phyloP scores from a whole-genome alignment of 2,797 vertebrate species.

The Tangara arthus region DNA sequence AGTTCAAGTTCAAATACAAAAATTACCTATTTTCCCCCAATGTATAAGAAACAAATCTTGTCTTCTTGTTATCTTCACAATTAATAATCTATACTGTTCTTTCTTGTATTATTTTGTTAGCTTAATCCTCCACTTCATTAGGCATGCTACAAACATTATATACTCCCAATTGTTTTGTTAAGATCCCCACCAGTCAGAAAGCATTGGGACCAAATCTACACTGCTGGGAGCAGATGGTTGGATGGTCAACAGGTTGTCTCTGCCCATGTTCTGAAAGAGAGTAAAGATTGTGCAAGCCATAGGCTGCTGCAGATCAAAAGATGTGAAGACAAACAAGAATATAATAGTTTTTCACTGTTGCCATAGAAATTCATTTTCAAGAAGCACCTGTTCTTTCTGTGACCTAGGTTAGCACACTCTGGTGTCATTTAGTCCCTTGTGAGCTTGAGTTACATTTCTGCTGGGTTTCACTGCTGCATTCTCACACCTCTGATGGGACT shows the following conservation, averaged over 20 bases:
- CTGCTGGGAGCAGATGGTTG: neutral
- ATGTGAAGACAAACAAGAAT: neutral
- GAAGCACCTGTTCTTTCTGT: neutral
- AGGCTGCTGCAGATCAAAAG: neutral
- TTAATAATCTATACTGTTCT: neutral
- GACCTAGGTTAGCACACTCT: neutral
- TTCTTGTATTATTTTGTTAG: neutral
- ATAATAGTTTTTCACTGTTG: neutral
- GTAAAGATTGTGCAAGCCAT: neutral
- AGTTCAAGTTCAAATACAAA: neutral
- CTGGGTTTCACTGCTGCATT: neutral
- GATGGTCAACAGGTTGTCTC: neutral
- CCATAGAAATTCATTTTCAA: neutral
- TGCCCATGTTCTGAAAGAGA: neutral
- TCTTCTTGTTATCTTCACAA: neutral
- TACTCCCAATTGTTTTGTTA: neutral
- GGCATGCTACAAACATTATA: neutral
- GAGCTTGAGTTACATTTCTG: neutral
- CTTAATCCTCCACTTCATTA: neutral
- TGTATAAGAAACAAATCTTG: neutral
- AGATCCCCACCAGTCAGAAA: neutral
- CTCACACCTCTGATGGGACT: neutral
- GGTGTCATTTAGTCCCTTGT: neutral
- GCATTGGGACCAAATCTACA: neutral
- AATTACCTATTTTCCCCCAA: rapidly evolving